Base-by-base conservation (phyloP, 2,113 vertebrate species). In the Campylorhamphus procurvoides region DNA sequence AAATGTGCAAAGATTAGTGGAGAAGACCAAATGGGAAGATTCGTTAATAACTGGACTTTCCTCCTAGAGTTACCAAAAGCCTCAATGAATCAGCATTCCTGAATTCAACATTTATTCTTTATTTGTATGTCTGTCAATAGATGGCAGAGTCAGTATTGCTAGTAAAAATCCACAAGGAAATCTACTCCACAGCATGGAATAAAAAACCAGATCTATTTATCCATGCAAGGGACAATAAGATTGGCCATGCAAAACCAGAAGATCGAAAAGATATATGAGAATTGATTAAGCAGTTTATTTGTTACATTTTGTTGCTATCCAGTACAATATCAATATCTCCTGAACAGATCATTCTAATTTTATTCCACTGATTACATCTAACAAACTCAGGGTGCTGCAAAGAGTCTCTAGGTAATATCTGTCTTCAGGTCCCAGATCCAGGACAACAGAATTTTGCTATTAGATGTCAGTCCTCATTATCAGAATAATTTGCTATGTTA, bases 71-170 rank as follows among this genome's bases (percentile, higher is more conserved):
- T 60, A 31, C 3, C 2, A 28, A 56, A 71, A 66, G 1, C 12
- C 84, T 40, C 18, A 27, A 7, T 0, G 27, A 13, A 29, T 78
- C n/a, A 39, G 5, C 0, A 3, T n/a, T 53, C 24, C 25, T 12
- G 14, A 63, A 29, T 77, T 42, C 23, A 53, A 14, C 35, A 42
- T 58, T 25, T 68, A 40, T n/a, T 62, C 5, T 80, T 59, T 69
- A n/a, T 58, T 67, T 10, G 1, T 37, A 12, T 4, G 1, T 39
- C 14, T 81, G 52, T 52, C 77, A 85, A 23, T 82, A 81, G 69
- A 75, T 89, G 64, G 47, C 73, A 84, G 53, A 49, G 6, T 24
- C 35, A 63, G 42, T 12, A 47, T 23, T 63, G 6, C 7, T 46
- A 20, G n/a, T 33, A 91, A 89, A 86, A 90, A 87, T 20, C 5